Conservation (phyloP, 2,113 vertebrate species). For the Corythaixoides concolor region DNA sequence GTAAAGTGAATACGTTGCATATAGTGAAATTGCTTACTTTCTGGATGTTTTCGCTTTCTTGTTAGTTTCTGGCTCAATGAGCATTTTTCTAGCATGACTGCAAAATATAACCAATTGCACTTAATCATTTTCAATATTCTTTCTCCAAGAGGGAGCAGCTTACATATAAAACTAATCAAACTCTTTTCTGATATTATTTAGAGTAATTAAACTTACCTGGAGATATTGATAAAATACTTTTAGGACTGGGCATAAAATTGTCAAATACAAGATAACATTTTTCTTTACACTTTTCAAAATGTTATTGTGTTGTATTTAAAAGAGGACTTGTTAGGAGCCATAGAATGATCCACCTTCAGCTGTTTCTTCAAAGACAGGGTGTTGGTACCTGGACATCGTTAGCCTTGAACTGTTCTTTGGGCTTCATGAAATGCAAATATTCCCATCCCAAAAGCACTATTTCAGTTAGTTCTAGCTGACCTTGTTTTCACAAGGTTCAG, state of each 20-base stretch:
- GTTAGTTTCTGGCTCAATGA: slow-evolving; percentile 75
- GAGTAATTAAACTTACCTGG: not conserved
- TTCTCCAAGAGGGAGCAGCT: slow-evolving; percentile 15
- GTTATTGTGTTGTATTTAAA: not conserved
- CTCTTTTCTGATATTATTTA: not conserved
- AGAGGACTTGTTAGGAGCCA: not conserved
- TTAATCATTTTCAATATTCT: slow-evolving; percentile 69
- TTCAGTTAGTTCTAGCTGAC: not conserved
- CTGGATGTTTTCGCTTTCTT: slow-evolving; percentile 64
- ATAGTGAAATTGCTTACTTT: slow-evolving; percentile 69
- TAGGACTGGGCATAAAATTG: not conserved
- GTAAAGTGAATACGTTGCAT: slow-evolving; percentile 62
- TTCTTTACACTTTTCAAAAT: not conserved
- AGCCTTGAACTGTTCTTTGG: not conserved
- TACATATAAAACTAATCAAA: slow-evolving; percentile 33
- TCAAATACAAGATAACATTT: not conserved
- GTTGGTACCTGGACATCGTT: not conserved
- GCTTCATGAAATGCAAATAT: not conserved
- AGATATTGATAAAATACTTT: not conserved
- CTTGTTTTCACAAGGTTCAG: not conserved
- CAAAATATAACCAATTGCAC: slow-evolving; percentile 69
- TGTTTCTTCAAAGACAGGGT: not conserved
- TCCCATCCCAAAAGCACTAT: not conserved
- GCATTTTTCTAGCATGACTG: slow-evolving; percentile 66
- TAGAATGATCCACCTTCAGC: not conserved